Evolutionary conservation across 2,797 vertebrate genomes (phyloP).

Genomic region (Gymnocypris eckloni): DNA sequence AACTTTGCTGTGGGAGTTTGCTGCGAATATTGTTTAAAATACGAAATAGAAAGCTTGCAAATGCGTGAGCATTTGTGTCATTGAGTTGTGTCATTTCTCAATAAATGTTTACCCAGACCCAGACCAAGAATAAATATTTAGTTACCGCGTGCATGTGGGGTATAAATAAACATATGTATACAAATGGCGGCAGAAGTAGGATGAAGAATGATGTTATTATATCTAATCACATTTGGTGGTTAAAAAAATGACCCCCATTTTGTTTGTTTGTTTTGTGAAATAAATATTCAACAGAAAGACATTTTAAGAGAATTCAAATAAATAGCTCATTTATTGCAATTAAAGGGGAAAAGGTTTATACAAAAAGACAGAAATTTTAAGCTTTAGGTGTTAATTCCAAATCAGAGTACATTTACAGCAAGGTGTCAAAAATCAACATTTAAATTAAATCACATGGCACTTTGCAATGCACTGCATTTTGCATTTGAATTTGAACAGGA

Average conservation of each 20-base stretch:
- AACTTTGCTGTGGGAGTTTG: background rate
- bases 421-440: background rate
- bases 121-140: slow-evolving; percentile 15
- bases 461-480: slow-evolving; percentile 1
- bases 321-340: background rate
- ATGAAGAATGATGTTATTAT: slow-evolving; percentile 7
- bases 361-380: background rate
- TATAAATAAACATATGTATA: slow-evolving; percentile 14
- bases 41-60: background rate
- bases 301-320: background rate
- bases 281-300: background rate
- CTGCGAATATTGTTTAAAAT: background rate
- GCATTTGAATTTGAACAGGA: background rate
- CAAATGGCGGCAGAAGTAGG: background rate
- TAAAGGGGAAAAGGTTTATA: background rate
- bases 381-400: background rate
- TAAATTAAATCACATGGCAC: background rate
- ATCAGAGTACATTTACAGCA: background rate
- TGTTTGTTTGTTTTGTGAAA: background rate
- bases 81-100: slow-evolving; percentile 11
- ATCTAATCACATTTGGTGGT: background rate
- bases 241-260: background rate
- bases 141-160: background rate
- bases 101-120: slow-evolving; percentile 4
- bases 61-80: background rate